These are phyloP conservation scores for Antitype chi DNA, from an alignment of 2,888 invertebrate species.

Conservation along the genomic window DNA sequence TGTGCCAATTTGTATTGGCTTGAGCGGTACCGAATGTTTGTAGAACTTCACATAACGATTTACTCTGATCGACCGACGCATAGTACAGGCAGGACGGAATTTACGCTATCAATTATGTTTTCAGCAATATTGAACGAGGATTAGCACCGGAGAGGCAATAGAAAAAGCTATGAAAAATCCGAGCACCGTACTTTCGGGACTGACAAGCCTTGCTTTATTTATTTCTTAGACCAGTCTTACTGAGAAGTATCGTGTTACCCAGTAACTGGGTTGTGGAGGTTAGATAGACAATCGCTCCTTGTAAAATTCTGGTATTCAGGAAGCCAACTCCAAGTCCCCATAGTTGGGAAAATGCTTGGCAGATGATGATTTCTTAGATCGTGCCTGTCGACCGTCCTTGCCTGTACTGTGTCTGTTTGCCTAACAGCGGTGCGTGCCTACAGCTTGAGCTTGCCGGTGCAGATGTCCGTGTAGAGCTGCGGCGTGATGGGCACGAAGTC, in stretches of 20 bases:
- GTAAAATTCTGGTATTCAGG: background rate
- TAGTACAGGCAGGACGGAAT: slow-evolving; percentile 53
- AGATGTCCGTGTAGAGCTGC: slow-evolving; percentile 91
- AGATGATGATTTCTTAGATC: background rate
- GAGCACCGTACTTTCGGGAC: slow-evolving; percentile 18
- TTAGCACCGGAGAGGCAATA: slow-evolving; percentile 15
- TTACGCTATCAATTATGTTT: slow-evolving; percentile 37
- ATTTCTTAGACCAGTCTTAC: slow-evolving; percentile 14
- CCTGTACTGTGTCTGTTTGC: slow-evolving; percentile 35
- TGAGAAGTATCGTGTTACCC: background rate
- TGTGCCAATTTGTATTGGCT: slow-evolving; percentile 40
- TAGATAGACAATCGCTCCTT: background rate
- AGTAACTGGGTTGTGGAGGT: background rate
- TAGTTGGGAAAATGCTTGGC: background rate
- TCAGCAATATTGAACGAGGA: slow-evolving; percentile 47
- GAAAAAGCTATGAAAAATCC: slow-evolving; percentile 2
- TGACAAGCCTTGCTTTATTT: slow-evolving; percentile 4
- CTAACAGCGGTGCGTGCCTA: slow-evolving; percentile 65
- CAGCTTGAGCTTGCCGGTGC: slow-evolving; percentile 85
- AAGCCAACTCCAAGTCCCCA: background rate
- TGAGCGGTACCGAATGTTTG: slow-evolving; percentile 59
- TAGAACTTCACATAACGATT: slow-evolving; percentile 50
- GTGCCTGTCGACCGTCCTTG: slow-evolving; percentile 31
- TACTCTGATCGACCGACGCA: slow-evolving; percentile 49
- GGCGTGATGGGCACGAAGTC: slow-evolving; percentile 91